Percentiles rank a stretch among this genome's conserved stretches.
phyloP scores from a whole-genome alignment of 2,888 invertebrate genomes.

The Ecdyonurus torrentis region DNA sequence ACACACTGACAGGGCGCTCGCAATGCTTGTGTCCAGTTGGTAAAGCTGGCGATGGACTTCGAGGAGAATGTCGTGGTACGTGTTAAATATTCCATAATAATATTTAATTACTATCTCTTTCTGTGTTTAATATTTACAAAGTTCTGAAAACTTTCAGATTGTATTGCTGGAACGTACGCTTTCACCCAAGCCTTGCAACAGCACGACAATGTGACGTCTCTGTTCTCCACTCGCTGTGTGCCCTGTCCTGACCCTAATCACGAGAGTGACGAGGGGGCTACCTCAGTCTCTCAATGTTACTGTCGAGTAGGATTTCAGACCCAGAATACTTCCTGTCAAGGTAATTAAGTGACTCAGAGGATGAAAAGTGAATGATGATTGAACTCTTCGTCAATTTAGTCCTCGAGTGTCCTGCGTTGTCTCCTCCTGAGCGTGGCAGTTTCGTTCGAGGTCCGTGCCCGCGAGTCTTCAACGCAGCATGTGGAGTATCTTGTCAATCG shows the following conservation, averaged over 20 bases:
- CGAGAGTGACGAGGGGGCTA: conserved; percentile 34
- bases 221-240: conserved; percentile 19
- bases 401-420: not conserved
- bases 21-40: conserved; percentile 47
- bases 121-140: not conserved
- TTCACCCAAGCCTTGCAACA: not conserved
- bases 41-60: conserved; percentile 43
- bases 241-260: conserved; percentile 48
- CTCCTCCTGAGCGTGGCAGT: not conserved
- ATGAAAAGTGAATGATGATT: not conserved
- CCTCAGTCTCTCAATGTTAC: conserved; percentile 35
- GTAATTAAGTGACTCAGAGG: not conserved
- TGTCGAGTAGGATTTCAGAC: conserved; percentile 41
- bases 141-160: not conserved
- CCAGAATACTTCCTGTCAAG: not conserved
- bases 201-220: conserved; percentile 23
- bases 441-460: not conserved
- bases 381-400: not conserved
- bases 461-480: conserved; percentile 44
- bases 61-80: conserved; percentile 40
- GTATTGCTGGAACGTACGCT: not conserved
- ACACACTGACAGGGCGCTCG: conserved; percentile 48
- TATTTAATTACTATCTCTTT: not conserved
- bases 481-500: conserved; percentile 46
- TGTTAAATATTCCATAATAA: conserved; percentile 17